Evolutionary conservation across 1,140 invertebrate species (phyloP).

Genomic region (Hydropsyche tenuis): DNA sequence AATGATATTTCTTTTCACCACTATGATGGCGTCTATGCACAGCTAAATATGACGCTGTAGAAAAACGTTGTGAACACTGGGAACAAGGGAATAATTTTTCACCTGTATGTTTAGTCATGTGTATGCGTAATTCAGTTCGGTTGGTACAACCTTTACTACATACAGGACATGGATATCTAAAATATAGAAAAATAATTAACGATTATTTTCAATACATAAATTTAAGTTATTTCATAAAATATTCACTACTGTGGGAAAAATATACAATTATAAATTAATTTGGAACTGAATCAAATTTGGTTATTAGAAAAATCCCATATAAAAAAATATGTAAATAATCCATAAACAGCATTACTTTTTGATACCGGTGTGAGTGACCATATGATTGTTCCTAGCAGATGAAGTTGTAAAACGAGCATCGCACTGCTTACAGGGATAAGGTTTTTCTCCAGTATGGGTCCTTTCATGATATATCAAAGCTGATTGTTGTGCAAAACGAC

Average conservation of each 20-base stretch:
- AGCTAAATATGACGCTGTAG: slow-evolving; percentile 48
- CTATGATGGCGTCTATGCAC: slow-evolving; percentile 47
- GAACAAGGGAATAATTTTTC: slow-evolving; percentile 49
- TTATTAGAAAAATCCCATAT: too few relatives aligned
- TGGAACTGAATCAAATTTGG: too few relatives aligned
- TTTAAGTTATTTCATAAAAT: too few relatives aligned
- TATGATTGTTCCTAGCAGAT: slow-evolving; percentile 60
- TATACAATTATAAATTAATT: too few relatives aligned
- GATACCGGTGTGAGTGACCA: slow-evolving; percentile 58
- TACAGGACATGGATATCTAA: slow-evolving; percentile 58
- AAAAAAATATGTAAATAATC: neutral
- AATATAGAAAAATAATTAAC: neutral
- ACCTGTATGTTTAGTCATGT: slow-evolving; percentile 50
- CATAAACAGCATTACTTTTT: slow-evolving; percentile 57
- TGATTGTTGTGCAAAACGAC: slow-evolving; percentile 70
- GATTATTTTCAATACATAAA: neutral
- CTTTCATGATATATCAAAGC: slow-evolving; percentile 70
- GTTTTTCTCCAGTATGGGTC: slow-evolving; percentile 74
- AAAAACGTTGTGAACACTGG: slow-evolving; percentile 55
- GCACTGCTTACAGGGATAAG: slow-evolving; percentile 69
- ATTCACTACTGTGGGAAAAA: too few relatives aligned
- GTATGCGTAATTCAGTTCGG: slow-evolving; percentile 58
- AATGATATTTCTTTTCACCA: slow-evolving; percentile 47
- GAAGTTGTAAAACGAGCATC: slow-evolving; percentile 60
- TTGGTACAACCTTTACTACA: slow-evolving; percentile 60